phyloP scores from a whole-genome alignment of 2,113 vertebrate genomes.

The Gracilinanus agilis region DNA sequence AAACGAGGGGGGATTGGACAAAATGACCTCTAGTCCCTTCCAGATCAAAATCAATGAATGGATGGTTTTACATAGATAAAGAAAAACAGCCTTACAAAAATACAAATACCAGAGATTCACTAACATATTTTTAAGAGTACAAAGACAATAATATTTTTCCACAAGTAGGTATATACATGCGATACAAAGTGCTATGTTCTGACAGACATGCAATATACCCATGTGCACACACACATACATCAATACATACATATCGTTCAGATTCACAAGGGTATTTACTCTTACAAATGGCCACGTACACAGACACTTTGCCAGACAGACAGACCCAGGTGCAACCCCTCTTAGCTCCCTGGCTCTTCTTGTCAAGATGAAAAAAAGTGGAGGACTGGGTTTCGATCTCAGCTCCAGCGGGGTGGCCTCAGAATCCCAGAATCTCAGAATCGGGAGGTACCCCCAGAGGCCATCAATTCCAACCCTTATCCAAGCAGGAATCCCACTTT shows the following conservation, averaged over 20 bases:
- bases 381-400: neutral
- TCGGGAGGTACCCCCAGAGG: neutral
- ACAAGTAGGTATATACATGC: neutral
- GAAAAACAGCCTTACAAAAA: neutral
- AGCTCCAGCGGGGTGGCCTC: neutral
- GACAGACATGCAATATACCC: neutral
- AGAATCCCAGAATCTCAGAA: neutral
- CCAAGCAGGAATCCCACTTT: neutral
- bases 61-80: neutral
- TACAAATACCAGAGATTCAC: neutral
- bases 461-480: neutral
- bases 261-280: neutral
- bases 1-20: neutral
- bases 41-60: neutral
- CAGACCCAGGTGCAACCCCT: neutral
- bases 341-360: neutral
- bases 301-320: neutral
- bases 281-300: neutral
- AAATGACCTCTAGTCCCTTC: neutral
- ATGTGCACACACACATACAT: neutral
- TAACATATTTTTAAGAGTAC: neutral
- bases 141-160: neutral
- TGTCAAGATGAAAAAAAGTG: neutral
- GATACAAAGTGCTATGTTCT: neutral
- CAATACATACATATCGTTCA: neutral